Base-by-base conservation (phyloP, 2,797 vertebrate species). In the Pangasius krempfi region DNA sequence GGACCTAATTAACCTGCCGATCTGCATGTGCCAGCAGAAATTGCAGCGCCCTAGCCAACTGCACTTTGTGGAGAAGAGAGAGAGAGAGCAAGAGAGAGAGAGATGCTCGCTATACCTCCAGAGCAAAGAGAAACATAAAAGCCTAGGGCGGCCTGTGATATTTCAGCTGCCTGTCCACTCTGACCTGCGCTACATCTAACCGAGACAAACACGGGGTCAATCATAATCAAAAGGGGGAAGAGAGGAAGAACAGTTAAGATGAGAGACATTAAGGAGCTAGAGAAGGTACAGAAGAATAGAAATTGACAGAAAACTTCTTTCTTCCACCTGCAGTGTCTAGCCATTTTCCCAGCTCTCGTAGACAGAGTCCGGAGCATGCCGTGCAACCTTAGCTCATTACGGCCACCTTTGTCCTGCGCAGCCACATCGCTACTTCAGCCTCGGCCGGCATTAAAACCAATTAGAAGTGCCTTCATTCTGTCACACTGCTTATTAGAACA, bases 101-200 rank as follows among this genome's bases (percentile, higher is more conserved):
- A 62, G 40, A 91, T 91, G 86, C 91, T 93, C 85, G 66, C 92
- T 92, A 92, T 92, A 95, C 95, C 95, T 96, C 94, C 88, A 95
- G 95, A 94, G 94, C 90, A 91, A 94, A 93, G 93, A 85, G 84
- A 85, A 95, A 96, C 94, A 94, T 94, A 95, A 95, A 94, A 91
- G 96, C 96, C 96, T 96, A 92, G 92, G 95, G 96, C 96, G 90
- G 93, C 92, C 95, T 96, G 94, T 97, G 96, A 96, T 97, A 97
- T 97, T 96, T 97, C 94, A 95, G 93, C 92, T 87, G 80, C 93
- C 92, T 91, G 90, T 94, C 93, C 92, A 92, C 93, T 90, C 87
- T 93, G 95, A 97, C 95, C 96, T 95, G 94, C 94, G 93, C 95
- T 94, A 92, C 91, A 93, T 95, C 95, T 96, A 95, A 96, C 94